These are phyloP conservation scores for Nomada hirtipes DNA, from an alignment of 2,888 invertebrate genomes.

Conservation along the genomic window DNA sequence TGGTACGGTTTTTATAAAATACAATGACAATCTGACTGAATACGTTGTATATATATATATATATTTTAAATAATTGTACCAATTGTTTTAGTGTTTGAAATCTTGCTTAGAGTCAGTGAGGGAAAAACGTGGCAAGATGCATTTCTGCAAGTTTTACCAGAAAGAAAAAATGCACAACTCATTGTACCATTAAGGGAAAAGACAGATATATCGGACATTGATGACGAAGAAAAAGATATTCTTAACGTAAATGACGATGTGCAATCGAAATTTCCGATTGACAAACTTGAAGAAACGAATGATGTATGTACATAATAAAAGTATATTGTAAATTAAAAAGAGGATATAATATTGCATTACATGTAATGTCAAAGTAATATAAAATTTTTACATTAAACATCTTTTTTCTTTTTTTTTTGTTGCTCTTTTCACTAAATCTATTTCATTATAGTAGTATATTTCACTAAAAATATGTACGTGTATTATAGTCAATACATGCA, in stretches of 20 bases:
- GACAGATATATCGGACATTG: not conserved
- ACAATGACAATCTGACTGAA: constrained; percentile 10
- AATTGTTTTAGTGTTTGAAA: constrained; percentile 91
- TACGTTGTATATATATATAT: not conserved
- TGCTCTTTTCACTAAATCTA: constrained; percentile 15
- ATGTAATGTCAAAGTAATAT: constrained; percentile 38
- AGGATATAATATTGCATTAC: constrained; percentile 35
- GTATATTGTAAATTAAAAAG: constrained; percentile 23
- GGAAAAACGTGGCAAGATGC: constrained; percentile 92
- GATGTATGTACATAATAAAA: constrained; percentile 40
- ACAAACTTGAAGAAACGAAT: constrained; percentile 13
- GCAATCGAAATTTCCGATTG: constrained; percentile 18
- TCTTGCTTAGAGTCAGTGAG: constrained; percentile 90
- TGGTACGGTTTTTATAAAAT: constrained; percentile 86
- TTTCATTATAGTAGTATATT: constrained; percentile 26
- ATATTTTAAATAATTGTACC: constrained; percentile 25
- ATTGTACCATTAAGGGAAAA: constrained; percentile 68
- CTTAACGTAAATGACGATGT: not conserved
- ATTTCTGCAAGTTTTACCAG: constrained; percentile 91
- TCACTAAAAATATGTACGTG: constrained; percentile 12
- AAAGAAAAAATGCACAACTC: constrained; percentile 89
- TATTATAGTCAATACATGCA: constrained; percentile 6
- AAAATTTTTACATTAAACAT: constrained; percentile 28
- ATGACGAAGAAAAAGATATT: constrained; percentile 7
- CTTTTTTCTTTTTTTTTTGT: constrained; percentile 2